phyloP scores from a whole-genome alignment of 2,888 invertebrate species.

The Lepidonotus clava region DNA sequence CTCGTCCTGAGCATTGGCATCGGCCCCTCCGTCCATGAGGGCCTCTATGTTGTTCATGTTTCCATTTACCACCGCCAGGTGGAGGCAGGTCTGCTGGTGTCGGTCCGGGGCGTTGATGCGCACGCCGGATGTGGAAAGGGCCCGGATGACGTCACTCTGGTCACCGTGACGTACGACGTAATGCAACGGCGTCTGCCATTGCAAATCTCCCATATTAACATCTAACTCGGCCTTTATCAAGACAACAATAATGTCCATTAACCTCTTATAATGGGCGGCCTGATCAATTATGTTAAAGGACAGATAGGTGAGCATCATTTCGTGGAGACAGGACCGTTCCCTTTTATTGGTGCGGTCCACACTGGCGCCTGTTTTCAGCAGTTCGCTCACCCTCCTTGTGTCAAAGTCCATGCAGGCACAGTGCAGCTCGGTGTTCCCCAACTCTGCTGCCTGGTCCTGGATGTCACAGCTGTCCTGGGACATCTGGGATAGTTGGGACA shows the following conservation, averaged over 20 bases:
- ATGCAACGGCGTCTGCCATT: constrained; percentile 45
- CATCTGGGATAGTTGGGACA: no score
- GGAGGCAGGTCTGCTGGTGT: background rate
- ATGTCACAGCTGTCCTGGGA: no score
- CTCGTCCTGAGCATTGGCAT: constrained; percentile 59
- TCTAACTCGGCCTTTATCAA: constrained; percentile 3
- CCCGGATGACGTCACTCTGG: constrained; percentile 63
- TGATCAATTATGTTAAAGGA: background rate
- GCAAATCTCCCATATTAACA: constrained; percentile 37
- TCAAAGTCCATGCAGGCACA: constrained; percentile 6
- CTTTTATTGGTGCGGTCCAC: background rate
- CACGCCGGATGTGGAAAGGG: background rate
- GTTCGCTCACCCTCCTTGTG: background rate
- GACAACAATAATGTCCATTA: constrained; percentile 1
- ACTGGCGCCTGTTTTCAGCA: background rate
- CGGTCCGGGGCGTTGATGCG: background rate
- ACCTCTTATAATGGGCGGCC: background rate
- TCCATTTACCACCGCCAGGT: constrained; percentile 3
- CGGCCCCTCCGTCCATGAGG: constrained; percentile 55
- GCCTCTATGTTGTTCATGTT: background rate
- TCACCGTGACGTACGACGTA: background rate
- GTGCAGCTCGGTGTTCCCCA: constrained; percentile 40
- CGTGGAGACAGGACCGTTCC: constrained; percentile 25
- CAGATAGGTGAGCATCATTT: constrained; percentile 38
- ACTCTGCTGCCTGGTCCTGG: no score